Base-by-base conservation (phyloP, 2,797 vertebrate species). In the Pipistrellus pipistrellus region DNA sequence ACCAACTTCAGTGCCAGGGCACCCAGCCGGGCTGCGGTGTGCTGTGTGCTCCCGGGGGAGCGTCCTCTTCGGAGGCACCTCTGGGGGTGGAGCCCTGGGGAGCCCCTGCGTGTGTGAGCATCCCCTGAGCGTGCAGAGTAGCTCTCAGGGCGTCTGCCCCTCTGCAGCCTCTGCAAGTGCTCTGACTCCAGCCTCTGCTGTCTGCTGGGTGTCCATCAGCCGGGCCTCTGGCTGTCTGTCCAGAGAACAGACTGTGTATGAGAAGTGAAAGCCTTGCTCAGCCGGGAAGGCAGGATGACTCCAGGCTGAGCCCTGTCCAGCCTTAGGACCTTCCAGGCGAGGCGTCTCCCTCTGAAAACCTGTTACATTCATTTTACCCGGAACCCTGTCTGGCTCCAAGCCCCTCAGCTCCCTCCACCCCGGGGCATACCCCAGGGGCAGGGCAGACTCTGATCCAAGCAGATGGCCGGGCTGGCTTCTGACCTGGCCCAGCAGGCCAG, bases 91-190 rank as follows among this genome's bases (percentile, higher is more conserved):
- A 87, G 73, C 18, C 44, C 78, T 66, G 1, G 0, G 48, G 71
- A 64, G 21, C 32, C 78, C 23, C 23, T 0, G 7, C 10, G 12
- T 27, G 3, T 53, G 48, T 62, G 20, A 73, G 59, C 68, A 44
- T 5, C 46, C 46, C 27, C 30, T n/a, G 8, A 15, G 25, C 53
- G 30, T 48, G 78, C 25, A 6, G 20, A 20, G 38, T 23, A 18
- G 35, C 21, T 44, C 0, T 2, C 1, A 1, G 71, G 25, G 57
- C 0, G 0, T 17, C 41, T 25, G 41, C 1, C 2, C 30, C 44
- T 57, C 21, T 23, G 35, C 8, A 30, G 25, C 21, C 30, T 23
- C 66, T 83, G 64, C 46, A 13, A 35, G 32, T 7, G 23, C 38
- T 75, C 30, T 5, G 14, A 69, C 25, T 2, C 44, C 48, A 30